Percentiles rank a stretch among this genome's conserved stretches.
Evolutionary conservation across 2,797 vertebrate genomes (phyloP).

Genomic region (Acipenser ruthenus): DNA sequence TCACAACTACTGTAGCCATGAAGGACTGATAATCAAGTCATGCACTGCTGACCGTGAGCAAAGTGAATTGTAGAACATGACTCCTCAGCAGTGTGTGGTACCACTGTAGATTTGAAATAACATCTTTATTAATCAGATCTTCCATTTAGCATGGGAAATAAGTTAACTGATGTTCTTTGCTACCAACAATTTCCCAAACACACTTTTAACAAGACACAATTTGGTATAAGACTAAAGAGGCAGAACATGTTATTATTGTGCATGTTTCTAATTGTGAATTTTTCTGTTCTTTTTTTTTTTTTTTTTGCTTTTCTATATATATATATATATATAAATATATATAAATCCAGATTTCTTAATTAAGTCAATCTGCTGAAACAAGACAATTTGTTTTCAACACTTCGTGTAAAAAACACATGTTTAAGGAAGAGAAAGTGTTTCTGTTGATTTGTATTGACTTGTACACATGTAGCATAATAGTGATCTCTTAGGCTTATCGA

Average conservation of each 20-base stretch:
- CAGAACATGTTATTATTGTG: too few relatives aligned
- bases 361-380: too few relatives aligned
- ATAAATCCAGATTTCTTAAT: too few relatives aligned
- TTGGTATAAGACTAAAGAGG: too few relatives aligned
- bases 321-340: too few relatives aligned
- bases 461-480: background rate
- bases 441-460: background rate
- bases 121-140: too few relatives aligned
- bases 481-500: background rate
- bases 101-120: slow-evolving; percentile 36
- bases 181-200: slow-evolving; percentile 4
- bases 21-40: slow-evolving; percentile 57
- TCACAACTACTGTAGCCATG: slow-evolving; percentile 26
- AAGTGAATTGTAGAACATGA: slow-evolving; percentile 49
- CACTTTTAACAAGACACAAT: background rate
- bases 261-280: too few relatives aligned
- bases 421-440: too few relatives aligned
- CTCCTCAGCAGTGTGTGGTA: slow-evolving; percentile 43
- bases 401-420: too few relatives aligned
- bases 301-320: too few relatives aligned
- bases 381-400: too few relatives aligned
- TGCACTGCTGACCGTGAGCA: slow-evolving; percentile 55
- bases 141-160: background rate
- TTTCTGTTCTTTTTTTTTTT: too few relatives aligned
- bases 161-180: background rate